A percentile compares a stretch with the other conserved stretches of the same genome.
Conservation (phyloP, 2,888 invertebrate genomes). For the Amblyjoppa fuscipennis region DNA sequence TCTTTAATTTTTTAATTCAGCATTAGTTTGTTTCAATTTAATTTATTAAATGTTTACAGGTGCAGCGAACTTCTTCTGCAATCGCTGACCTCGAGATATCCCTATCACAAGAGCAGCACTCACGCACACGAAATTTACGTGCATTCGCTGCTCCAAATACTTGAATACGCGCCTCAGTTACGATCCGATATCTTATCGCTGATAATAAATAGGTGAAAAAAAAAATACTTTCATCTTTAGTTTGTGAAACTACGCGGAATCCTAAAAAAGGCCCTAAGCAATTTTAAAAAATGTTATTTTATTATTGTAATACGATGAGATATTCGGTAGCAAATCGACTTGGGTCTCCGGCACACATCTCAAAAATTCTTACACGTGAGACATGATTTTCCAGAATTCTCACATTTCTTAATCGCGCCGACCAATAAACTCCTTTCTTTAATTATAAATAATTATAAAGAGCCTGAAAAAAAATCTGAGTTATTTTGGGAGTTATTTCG, state of each 20-base stretch:
- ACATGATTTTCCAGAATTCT: too few relatives aligned
- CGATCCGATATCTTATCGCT: slow-evolving; percentile 90
- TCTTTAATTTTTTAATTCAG: slow-evolving; percentile 19
- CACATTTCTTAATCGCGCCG: too few relatives aligned
- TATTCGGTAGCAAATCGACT: too few relatives aligned
- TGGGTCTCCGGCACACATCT: too few relatives aligned
- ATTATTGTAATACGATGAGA: too few relatives aligned
- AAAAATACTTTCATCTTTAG: slow-evolving; percentile 32
- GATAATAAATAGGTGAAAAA: slow-evolving; percentile 91
- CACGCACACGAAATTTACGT: slow-evolving; percentile 91
- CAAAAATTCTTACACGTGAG: too few relatives aligned
- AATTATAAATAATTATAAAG: too few relatives aligned
- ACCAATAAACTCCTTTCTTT: too few relatives aligned
- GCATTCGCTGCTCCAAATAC: slow-evolving; percentile 91
- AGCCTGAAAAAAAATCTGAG: too few relatives aligned
- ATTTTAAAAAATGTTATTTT: too few relatives aligned
- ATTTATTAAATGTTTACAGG: slow-evolving; percentile 85
- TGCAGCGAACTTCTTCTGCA: slow-evolving; percentile 90
- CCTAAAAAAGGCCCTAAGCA: too few relatives aligned
- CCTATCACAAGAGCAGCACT: slow-evolving; percentile 90
- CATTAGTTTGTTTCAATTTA: slow-evolving; percentile 58
- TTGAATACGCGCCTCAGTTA: slow-evolving; percentile 91
- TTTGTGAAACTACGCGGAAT: neutral
- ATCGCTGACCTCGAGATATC: slow-evolving; percentile 89
- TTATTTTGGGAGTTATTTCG: too few relatives aligned